Evolutionary conservation across 1,140 invertebrate species (phyloP).

Genomic region (Scaptodrosophila lebanonensis): DNA sequence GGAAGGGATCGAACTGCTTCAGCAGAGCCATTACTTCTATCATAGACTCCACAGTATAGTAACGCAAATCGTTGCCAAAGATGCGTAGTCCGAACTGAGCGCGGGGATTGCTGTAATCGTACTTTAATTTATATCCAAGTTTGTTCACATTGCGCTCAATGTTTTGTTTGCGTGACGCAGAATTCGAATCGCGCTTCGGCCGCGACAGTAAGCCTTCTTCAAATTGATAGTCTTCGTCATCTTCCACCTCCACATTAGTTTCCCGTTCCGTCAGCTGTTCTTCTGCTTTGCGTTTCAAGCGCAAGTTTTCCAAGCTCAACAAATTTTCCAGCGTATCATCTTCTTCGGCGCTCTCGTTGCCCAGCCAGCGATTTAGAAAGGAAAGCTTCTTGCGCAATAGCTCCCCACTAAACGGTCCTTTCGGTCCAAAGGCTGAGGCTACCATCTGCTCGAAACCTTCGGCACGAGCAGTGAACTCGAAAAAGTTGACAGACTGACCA

Average conservation of each 20-base stretch:
- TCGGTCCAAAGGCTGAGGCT: conserved; percentile 87
- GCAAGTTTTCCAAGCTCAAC: conserved; percentile 55
- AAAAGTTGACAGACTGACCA: conserved; percentile 90
- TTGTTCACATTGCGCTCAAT: conserved; percentile 57
- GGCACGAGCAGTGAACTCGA: conserved; percentile 84
- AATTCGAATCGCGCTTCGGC: conserved; percentile 21
- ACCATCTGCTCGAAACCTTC: conserved; percentile 92
- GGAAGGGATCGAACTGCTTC: conserved; percentile 82
- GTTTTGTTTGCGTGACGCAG: conserved; percentile 28
- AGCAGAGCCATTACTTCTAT: conserved; percentile 82
- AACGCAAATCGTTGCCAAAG: conserved; percentile 89
- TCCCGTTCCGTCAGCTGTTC: background rate
- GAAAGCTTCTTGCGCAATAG: conserved; percentile 81
- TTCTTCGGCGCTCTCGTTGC: conserved; percentile 55
- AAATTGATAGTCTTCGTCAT: conserved; percentile 45
- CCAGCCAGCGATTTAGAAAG: conserved; percentile 69
- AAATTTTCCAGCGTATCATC: conserved; percentile 65
- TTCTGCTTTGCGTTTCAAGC: conserved; percentile 46
- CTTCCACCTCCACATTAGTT: background rate
- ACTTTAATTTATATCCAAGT: conserved; percentile 68
- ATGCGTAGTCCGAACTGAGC: conserved; percentile 81
- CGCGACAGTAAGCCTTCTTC: conserved; percentile 28
- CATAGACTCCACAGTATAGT: conserved; percentile 82
- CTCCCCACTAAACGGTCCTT: conserved; percentile 83
- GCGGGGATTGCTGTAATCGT: conserved; percentile 79